Evolutionary conservation across 2,797 vertebrate species (phyloP).

Genomic region (Sebastes itinus): DNA sequence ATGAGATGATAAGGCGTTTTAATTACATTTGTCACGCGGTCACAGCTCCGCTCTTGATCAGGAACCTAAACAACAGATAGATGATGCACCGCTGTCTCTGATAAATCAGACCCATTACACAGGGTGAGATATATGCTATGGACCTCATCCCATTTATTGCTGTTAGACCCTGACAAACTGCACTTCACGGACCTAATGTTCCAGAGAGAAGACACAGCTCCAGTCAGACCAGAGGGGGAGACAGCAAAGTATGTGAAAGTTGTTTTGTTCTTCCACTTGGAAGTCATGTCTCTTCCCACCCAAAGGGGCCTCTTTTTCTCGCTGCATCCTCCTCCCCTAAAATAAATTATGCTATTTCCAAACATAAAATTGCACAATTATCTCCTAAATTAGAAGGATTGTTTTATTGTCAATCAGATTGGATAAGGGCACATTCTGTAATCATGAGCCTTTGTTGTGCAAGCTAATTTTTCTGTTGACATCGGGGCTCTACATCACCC

Average conservation of each 20-base stretch:
- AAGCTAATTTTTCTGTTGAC: slow-evolving; percentile 51
- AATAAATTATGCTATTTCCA: slow-evolving; percentile 46
- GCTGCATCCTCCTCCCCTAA: neutral
- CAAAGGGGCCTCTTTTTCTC: neutral
- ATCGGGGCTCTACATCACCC: slow-evolving; percentile 13
- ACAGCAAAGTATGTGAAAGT: slow-evolving; percentile 15
- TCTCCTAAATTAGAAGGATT: slow-evolving; percentile 52
- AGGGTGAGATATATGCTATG: slow-evolving; percentile 12
- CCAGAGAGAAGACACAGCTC: slow-evolving; percentile 31
- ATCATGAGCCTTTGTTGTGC: slow-evolving; percentile 56
- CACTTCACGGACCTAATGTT: slow-evolving; percentile 41
- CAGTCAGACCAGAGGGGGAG: slow-evolving; percentile 31
- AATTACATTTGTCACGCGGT: slow-evolving; percentile 40
- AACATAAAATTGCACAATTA: slow-evolving; percentile 60
- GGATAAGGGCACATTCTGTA: slow-evolving; percentile 51
- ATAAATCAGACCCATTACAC: slow-evolving; percentile 41
- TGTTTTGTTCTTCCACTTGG: slow-evolving; percentile 31
- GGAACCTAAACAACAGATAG: slow-evolving; percentile 43
- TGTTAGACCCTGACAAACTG: slow-evolving; percentile 50
- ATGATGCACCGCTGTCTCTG: slow-evolving; percentile 35
- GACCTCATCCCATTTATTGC: slow-evolving; percentile 33
- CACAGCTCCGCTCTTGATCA: slow-evolving; percentile 24
- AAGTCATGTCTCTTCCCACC: slow-evolving; percentile 18
- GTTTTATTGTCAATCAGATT: slow-evolving; percentile 57
- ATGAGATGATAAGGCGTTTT: slow-evolving; percentile 21